A percentile compares a stretch with the other conserved stretches of the same genome.
Conservation (phyloP, 2,797 vertebrate species). For the Lophius americanus region DNA sequence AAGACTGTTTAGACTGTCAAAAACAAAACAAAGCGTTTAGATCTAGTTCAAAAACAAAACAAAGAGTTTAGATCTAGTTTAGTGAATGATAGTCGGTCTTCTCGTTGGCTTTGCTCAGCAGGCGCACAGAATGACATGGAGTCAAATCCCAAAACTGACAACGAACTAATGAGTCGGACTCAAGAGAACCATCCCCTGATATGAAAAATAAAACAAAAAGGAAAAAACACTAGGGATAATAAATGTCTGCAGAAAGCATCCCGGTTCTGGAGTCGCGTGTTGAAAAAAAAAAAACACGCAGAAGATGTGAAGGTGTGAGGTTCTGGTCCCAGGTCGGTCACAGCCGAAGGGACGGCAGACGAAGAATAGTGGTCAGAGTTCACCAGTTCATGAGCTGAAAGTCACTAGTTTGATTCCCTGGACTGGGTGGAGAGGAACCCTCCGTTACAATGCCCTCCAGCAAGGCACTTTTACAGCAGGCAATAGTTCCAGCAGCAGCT, state of each 20-base stretch:
- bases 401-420: slow-evolving; percentile 46
- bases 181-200: slow-evolving; percentile 23
- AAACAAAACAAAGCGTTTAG: no score
- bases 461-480: slow-evolving; percentile 74
- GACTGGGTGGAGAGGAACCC: slow-evolving; percentile 1
- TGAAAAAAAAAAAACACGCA: slow-evolving; percentile 27
- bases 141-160: not conserved
- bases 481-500: slow-evolving; percentile 32
- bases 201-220: slow-evolving; percentile 13
- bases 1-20: no score
- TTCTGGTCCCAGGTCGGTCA: not conserved
- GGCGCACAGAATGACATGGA: not conserved
- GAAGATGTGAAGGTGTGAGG: slow-evolving; percentile 18
- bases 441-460: slow-evolving; percentile 51
- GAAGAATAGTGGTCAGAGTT: slow-evolving; percentile 54
- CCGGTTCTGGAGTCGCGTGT: not conserved
- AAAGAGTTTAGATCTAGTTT: no score
- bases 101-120: no score
- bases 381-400: not conserved
- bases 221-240: slow-evolving; percentile 15
- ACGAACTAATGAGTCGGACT: slow-evolving; percentile 2
- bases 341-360: slow-evolving; percentile 37
- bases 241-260: slow-evolving; percentile 27
- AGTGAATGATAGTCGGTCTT: no score
- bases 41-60: no score